Evolutionary conservation across 2,113 vertebrate genomes (phyloP).

Genomic region (Paratilapia polleni): DNA sequence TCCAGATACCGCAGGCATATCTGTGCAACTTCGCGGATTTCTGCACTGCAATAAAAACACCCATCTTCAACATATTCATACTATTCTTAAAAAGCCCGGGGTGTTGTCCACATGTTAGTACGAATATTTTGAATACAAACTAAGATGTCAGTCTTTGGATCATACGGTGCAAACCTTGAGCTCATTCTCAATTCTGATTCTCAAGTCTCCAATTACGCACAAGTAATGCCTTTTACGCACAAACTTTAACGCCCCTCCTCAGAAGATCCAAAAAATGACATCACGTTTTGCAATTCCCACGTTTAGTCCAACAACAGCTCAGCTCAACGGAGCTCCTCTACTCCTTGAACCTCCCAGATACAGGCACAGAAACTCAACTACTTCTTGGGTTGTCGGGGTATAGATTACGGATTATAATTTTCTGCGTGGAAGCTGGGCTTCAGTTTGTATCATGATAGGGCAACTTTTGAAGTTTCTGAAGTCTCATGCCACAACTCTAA

Average conservation of each 20-base stretch:
- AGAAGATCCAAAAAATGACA: conserved; percentile 78
- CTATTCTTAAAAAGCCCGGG: not conserved
- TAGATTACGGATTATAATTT: conserved; percentile 38
- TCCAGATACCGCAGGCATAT: not conserved
- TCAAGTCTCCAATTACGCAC: conserved; percentile 65
- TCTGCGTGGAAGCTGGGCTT: conserved; percentile 36
- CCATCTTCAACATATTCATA: not conserved
- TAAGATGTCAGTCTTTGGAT: not conserved
- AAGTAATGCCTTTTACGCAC: conserved; percentile 62
- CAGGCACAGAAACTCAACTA: conserved; percentile 27
- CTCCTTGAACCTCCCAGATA: conserved; percentile 38
- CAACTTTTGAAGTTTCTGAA: conserved; percentile 10
- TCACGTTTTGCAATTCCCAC: conserved; percentile 83
- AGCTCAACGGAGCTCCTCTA: conserved; percentile 47
- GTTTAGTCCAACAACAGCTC: conserved; percentile 71
- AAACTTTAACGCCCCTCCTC: conserved; percentile 64
- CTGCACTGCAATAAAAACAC: not conserved
- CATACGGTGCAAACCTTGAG: not conserved
- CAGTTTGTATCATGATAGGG: conserved; percentile 34
- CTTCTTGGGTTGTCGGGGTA: not conserved
- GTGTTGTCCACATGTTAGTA: not conserved
- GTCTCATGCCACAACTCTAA: not conserved
- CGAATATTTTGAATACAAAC: not conserved
- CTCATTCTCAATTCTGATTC: too few relatives aligned
- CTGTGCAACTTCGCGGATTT: not conserved